Conservation (phyloP, 2,797 vertebrate genomes). For the Picus viridis region DNA sequence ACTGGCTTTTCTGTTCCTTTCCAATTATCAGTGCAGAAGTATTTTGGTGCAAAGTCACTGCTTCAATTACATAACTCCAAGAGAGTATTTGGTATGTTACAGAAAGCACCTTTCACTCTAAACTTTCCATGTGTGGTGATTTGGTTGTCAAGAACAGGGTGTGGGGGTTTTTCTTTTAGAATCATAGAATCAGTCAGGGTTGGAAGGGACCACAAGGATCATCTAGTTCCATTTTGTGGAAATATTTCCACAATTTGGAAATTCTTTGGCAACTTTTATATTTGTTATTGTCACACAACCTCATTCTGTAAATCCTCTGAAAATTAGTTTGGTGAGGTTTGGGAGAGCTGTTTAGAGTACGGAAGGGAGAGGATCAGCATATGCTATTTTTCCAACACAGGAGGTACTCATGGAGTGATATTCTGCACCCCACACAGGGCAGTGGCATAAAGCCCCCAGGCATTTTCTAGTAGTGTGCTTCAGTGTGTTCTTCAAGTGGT, state of each 20-base stretch:
- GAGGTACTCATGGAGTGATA: not conserved
- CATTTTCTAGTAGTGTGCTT: not conserved
- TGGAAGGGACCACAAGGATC: too few species aligned
- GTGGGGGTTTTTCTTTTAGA: not conserved
- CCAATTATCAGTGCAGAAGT: not conserved
- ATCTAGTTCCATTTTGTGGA: too few species aligned
- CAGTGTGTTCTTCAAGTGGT: not conserved
- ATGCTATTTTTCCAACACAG: not conserved
- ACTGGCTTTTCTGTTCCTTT: not conserved
- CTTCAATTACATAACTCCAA: not conserved
- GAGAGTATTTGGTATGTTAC: not conserved
- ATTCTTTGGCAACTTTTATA: not conserved
- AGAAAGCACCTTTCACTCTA: not conserved
- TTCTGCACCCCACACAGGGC: not conserved
- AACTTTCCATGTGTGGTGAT: not conserved
- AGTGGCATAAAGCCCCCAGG: not conserved
- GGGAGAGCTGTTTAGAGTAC: not conserved
- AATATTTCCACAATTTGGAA: not conserved
- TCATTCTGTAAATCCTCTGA: not conserved
- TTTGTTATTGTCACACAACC: not conserved
- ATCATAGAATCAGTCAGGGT: too few species aligned
- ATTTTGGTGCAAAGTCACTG: conserved; percentile 10
- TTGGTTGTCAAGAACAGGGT: not conserved
- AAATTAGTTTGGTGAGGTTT: not conserved
- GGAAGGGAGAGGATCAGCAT: not conserved